Evolutionary conservation across 2,888 invertebrate species (phyloP), one percentile per base, ranked within the genome.

Genomic region (Odontothrips loti): DNA sequence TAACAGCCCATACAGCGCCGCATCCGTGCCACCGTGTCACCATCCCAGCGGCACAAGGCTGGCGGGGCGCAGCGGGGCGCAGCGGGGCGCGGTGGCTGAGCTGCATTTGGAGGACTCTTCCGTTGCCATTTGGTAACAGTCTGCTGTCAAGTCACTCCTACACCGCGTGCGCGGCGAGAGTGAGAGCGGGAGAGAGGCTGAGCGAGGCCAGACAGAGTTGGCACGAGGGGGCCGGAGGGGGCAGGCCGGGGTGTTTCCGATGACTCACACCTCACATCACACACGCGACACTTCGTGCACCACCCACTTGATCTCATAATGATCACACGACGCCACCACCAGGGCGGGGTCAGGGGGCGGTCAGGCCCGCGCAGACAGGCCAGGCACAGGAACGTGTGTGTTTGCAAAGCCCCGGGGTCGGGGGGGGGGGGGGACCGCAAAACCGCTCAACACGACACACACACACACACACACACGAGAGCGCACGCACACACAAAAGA

Each of bases 91-190:
- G 11, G 58, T n/a, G 58, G 58, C 58, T 8, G 58, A n/a, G 58
- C 58, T 58, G 58, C 58, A 58, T 58, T 58, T 58, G 58, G 17
- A 58, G 58, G 58, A 17, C 58, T 58, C 58, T 58, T 17, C 51
- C 51, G 51, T 51, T n/a, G 11, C 58, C 58, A 15, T 58, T 58
- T 58, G 58, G 58, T 58, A 58, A 58, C 58, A 58, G 34, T 43
- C 58, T 58, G 58, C 34, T 58, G 58, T 58, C 58, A 58, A 58
- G 58, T 58, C 58, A 58, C 58, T n/a, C 58, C 58, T 58, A 58
- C 58, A 58, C 58, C 34, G 34, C 34, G 34, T 43, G 34, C n/a
- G 34, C 15, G 58, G n/a, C 58, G 58, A 58, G 58, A 58, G n/a
- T 20, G 58, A 58, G 58, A 58, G 58, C 58, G 58, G 58, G 15